Evolutionary conservation across 2,888 invertebrate genomes (phyloP).

Genomic region (Drosophila anomalipes): DNA sequence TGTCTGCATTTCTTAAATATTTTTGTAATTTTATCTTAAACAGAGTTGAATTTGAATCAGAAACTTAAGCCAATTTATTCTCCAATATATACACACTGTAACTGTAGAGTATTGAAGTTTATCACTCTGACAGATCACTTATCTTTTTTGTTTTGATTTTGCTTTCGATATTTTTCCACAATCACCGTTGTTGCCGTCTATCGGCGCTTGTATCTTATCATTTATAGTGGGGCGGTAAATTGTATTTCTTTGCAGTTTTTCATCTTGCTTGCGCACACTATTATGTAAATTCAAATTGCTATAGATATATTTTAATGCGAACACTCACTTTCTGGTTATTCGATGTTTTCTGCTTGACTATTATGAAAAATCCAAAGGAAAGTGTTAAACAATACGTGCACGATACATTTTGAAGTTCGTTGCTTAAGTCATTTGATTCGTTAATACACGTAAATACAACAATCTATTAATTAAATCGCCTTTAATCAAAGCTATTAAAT

Average conservation of each 20-base stretch:
- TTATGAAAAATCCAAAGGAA: slow-evolving; percentile 40
- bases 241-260: slow-evolving; percentile 24
- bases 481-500: slow-evolving; percentile 19
- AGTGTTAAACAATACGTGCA: slow-evolving; percentile 29
- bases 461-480: neutral
- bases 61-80: neutral
- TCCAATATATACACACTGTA: neutral
- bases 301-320: slow-evolving; percentile 46
- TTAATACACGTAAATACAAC: neutral
- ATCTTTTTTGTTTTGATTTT: slow-evolving; percentile 27
- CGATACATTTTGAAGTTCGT: slow-evolving; percentile 34
- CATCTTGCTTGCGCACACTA: slow-evolving; percentile 27
- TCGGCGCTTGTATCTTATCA: slow-evolving; percentile 24
- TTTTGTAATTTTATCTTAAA: neutral
- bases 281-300: slow-evolving; percentile 54
- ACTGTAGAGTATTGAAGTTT: slow-evolving; percentile 22
- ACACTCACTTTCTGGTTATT: slow-evolving; percentile 31
- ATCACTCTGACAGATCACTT: neutral
- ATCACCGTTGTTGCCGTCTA: slow-evolving; percentile 14
- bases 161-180: slow-evolving; percentile 24
- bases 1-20: neutral
- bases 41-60: neutral
- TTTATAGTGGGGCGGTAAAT: slow-evolving; percentile 23
- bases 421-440: slow-evolving; percentile 52
- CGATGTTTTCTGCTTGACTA: slow-evolving; percentile 15